Evolutionary conservation across 2,113 vertebrate genomes (phyloP), one percentile per base, ranked within the genome.

Genomic region (Mystacornis crossleyi): DNA sequence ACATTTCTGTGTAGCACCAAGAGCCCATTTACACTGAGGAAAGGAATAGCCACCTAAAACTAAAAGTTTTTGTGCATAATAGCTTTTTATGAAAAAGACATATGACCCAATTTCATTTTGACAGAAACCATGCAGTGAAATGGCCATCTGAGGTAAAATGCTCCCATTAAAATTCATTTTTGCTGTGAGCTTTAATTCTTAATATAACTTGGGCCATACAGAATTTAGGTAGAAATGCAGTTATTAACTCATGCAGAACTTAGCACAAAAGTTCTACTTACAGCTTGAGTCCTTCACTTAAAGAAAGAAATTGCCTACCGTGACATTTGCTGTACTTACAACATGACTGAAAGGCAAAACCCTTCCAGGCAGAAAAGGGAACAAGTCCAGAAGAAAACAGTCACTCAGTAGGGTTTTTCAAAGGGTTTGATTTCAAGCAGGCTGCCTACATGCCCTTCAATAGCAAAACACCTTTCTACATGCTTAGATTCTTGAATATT

Each of bases 171-270:
- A 70, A 93, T 83, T 83, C 5, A 51, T 79, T 86, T 81, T 29
- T 50, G 28, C 50, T 71, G 43, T 40, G n/a, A 93, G 48, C 26
- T 87, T 89, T 93, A 87, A 85, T 89, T 94, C 77, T 81, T 93
- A 79, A 75, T 80, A 38, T 53, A 81, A 71, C 33, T 58, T 24
- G 20, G 26, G 24, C n/a, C 24, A 36, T 67, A 64, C 38, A 58
- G 61, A 28, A 34, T 75, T 85, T 67, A 81, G 33, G 36, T 67
- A 79, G 31, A 65, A 84, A 73, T 19, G 14, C 36, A 74, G 53
- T 47, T 71, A 74, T 25, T 51, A 90, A 29, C 9, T 94, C 48
- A 55, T 48, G 13, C 14, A 87, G 40, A 93, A 73, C 38, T 73
- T 57, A 50, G 14, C 51, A 66, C 29, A 43, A 29, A 83, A 83